Percentiles rank a stretch among this genome's conserved stretches.
Conservation (phyloP, 2,888 invertebrate species). For the Drosophila niveifrons region DNA sequence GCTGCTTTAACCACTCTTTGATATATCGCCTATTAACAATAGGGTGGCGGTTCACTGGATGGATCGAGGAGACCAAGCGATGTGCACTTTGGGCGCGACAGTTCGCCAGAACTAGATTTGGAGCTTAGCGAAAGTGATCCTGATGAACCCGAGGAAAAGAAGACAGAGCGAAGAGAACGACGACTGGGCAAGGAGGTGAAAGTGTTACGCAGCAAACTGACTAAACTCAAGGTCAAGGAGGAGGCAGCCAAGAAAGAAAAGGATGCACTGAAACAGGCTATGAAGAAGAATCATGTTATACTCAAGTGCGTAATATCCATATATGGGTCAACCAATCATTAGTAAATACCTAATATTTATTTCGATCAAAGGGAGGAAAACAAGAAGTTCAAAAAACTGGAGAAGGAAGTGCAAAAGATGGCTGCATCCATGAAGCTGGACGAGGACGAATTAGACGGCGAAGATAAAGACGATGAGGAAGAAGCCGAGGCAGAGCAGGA, state of each 20-base stretch:
- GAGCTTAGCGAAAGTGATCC: slow-evolving; percentile 88
- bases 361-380: slow-evolving; percentile 88
- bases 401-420: slow-evolving; percentile 96
- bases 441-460: slow-evolving; percentile 90
- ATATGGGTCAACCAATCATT: neutral
- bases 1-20: slow-evolving; percentile 13
- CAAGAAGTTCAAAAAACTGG: slow-evolving; percentile 92
- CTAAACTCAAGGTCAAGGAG: slow-evolving; percentile 88
- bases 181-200: slow-evolving; percentile 86
- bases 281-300: slow-evolving; percentile 92
- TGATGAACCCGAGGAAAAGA: slow-evolving; percentile 89
- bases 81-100: slow-evolving; percentile 85
- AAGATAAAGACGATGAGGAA: slow-evolving; percentile 88
- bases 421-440: slow-evolving; percentile 94
- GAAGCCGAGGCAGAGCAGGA: slow-evolving; percentile 85
- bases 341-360: neutral
- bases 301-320: slow-evolving; percentile 86
- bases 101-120: slow-evolving; percentile 88
- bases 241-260: slow-evolving; percentile 92
- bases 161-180: slow-evolving; percentile 90
- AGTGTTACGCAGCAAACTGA: slow-evolving; percentile 85
- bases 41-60: slow-evolving; percentile 81
- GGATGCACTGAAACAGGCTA: slow-evolving; percentile 91
- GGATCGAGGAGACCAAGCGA: slow-evolving; percentile 85
- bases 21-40: slow-evolving; percentile 19